Evolutionary conservation across 2,797 vertebrate species (phyloP), one percentile per base, ranked within the genome.

Genomic region (Schizopygopsis pylzovi): DNA sequence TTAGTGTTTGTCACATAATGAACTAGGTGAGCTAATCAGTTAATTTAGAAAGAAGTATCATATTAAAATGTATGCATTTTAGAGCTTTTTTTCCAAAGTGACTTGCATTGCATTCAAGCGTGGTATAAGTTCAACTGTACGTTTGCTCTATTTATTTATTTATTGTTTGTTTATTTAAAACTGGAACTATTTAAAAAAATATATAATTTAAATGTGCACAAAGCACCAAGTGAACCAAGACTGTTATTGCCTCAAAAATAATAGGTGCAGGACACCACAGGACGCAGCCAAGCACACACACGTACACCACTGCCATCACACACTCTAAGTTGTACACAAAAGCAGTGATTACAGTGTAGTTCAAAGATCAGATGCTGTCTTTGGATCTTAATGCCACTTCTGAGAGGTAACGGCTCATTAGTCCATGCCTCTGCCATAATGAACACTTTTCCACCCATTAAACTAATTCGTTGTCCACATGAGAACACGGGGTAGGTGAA

Each of bases 281-380:
- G 39, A 43, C 0, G 0, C 15, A 71, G 68, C 49, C 39, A 33
- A 39, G 59, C 87, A 39, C 72, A 70, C n/a, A 75, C 71, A 28
- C 16, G 1, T 8, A 43, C 45, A 41, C 10, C 9, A 18, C 18
- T 1, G 49, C 47, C 41, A 79, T 70, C 37, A 9, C 37, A 6
- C 52, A 70, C 84, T 77, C 71, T 52, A 65, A 81, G 59, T 33
- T 88, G 77, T 47, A 54, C 70, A 61, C 54, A 61, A 28, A 33
- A 63, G 16, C n/a, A 59, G 22, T 28, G 78, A 83, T 73, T 73
- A 73, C 83, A 73, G 73, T 41, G 20, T 10, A 56, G 78, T 67
- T 85, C 79, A 86, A 73, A 87, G 85, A 85, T 79, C 85, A 84
- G 82, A 71, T 68, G 78, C 72, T 86, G 37, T 81, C 70, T 84